Conservation (phyloP, 2,888 invertebrate genomes). For the Marasmarcha lunaedactyla region DNA sequence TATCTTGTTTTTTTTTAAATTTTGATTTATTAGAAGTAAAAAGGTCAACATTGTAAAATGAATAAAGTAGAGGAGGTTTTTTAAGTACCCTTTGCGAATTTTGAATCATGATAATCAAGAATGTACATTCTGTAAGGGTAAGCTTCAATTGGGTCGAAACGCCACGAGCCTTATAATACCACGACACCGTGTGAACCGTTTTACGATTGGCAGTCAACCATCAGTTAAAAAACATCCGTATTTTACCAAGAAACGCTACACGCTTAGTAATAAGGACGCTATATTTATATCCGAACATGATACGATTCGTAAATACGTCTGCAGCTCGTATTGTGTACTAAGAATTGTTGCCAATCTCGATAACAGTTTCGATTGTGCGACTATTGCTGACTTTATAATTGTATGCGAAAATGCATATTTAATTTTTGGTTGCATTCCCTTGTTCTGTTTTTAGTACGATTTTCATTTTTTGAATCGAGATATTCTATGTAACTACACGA, state of each 20-base stretch:
- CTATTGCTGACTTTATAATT: not conserved
- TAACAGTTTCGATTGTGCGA: not conserved
- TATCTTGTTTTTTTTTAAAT: too few relatives aligned
- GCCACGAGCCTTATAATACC: too few relatives aligned
- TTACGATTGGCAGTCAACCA: not conserved
- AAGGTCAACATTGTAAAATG: too few relatives aligned
- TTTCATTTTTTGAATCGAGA: not conserved
- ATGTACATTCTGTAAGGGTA: too few relatives aligned
- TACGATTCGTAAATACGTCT: slow-evolving; percentile 59
- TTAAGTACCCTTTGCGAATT: too few relatives aligned
- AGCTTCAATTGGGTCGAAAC: too few relatives aligned
- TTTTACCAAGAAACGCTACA: slow-evolving; percentile 32
- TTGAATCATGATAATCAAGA: too few relatives aligned
- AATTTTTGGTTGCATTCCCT: not conserved
- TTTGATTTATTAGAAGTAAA: too few relatives aligned
- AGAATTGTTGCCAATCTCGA: slow-evolving; percentile 26
- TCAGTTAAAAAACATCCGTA: slow-evolving; percentile 5
- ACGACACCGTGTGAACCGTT: not conserved
- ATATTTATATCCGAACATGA: slow-evolving; percentile 45
- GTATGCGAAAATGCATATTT: not conserved
- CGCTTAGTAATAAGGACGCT: slow-evolving; percentile 20
- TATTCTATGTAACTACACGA: not conserved
- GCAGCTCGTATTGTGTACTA: slow-evolving; percentile 52
- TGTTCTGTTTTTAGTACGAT: not conserved
- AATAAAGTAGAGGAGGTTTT: too few relatives aligned